phyloP scores from a whole-genome alignment of 1,140 invertebrate genomes.

The Drosophila melanica region DNA sequence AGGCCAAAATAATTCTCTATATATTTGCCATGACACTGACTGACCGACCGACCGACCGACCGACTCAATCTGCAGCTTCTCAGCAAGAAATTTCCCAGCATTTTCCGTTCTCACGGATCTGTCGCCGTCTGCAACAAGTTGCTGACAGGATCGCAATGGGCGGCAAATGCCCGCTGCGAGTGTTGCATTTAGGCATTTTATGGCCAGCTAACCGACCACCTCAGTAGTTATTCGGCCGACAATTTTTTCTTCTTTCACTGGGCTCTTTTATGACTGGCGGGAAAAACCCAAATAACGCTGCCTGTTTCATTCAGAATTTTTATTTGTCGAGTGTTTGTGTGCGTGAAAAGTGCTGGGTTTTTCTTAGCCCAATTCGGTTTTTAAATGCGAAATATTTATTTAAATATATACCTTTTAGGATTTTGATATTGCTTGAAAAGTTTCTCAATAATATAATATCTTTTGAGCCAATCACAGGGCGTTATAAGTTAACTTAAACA shows the following conservation, averaged over 20 bases:
- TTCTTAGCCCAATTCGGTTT: slow-evolving; percentile 7
- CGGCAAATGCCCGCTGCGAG: slow-evolving; percentile 10
- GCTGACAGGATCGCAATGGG: slow-evolving; percentile 24
- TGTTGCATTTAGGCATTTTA: slow-evolving; percentile 46
- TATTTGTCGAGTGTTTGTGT: background rate
- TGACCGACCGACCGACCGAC: background rate
- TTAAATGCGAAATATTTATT: background rate
- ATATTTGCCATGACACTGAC: slow-evolving; percentile 2
- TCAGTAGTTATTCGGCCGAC: slow-evolving; percentile 63
- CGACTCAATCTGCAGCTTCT: background rate
- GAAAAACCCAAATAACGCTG: slow-evolving; percentile 2
- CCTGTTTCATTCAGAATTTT: slow-evolving; percentile 1
- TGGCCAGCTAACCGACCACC: slow-evolving; percentile 72
- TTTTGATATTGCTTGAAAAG: too few species aligned
- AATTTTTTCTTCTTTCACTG: slow-evolving; percentile 15
- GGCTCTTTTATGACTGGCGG: slow-evolving; percentile 4
- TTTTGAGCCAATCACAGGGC: too few species aligned
- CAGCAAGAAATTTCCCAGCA: background rate
- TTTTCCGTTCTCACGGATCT: slow-evolving; percentile 56
- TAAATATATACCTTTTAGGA: too few species aligned
- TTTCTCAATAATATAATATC: too few species aligned
- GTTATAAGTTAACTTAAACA: background rate
- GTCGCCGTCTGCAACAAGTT: slow-evolving; percentile 43
- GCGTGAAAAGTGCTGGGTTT: slow-evolving; percentile 6
- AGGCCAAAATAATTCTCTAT: background rate